A percentile compares a stretch with the other conserved stretches of the same genome.
Evolutionary conservation across 2,113 vertebrate species (phyloP).

Genomic region (Rissa tridactyla): DNA sequence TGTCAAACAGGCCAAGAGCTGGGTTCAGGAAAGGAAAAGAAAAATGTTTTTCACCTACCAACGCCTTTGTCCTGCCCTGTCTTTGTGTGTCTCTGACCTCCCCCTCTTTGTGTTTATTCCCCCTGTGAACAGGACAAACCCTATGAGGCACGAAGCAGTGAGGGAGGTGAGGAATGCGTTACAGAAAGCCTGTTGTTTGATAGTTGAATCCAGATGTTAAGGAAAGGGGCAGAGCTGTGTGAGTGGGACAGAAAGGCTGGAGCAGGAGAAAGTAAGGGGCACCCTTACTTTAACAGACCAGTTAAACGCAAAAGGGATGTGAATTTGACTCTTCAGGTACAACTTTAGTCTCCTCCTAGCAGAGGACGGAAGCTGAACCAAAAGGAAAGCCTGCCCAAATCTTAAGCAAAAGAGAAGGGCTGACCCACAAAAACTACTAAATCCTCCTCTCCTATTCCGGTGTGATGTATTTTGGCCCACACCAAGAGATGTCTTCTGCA

Average conservation of each 20-base stretch:
- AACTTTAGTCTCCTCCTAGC: neutral
- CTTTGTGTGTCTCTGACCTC: neutral
- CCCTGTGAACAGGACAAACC: neutral
- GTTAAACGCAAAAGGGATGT: neutral
- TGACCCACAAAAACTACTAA: neutral
- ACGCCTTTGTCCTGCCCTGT: neutral
- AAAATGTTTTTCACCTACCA: neutral
- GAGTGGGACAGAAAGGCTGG: neutral
- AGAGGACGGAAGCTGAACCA: neutral
- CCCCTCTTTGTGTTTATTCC: neutral
- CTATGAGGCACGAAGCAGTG: neutral
- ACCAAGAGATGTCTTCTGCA: neutral
- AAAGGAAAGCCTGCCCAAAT: neutral
- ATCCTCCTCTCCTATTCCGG: neutral
- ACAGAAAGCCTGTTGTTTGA: conserved; percentile 42
- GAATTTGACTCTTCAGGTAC: accelerated
- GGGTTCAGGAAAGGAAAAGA: neutral
- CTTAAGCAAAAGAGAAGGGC: neutral
- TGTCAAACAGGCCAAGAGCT: neutral
- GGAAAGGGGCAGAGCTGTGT: neutral
- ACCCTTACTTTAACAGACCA: no score
- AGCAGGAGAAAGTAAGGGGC: neutral
- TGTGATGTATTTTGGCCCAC: neutral
- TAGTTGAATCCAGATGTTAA: conserved; percentile 76
- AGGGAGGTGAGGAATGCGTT: conserved; percentile 30